Conservation (phyloP, 92 coral and sea anemone species). For the Parazoanthus atlanticus region DNA sequence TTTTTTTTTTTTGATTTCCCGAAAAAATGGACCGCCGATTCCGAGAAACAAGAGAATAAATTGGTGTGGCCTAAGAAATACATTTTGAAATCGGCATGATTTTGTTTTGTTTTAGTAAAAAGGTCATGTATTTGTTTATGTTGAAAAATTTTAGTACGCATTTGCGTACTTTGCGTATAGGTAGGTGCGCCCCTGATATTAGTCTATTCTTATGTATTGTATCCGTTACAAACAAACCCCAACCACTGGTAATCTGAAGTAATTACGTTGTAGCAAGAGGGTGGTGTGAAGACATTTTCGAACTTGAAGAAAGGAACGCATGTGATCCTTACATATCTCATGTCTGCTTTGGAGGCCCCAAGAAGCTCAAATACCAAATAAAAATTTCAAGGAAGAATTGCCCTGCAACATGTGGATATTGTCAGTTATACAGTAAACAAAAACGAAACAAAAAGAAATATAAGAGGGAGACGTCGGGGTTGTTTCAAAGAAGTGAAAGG, state of each 20-base stretch:
- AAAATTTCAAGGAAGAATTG: not conserved
- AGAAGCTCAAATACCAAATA: not conserved
- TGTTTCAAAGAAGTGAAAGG: not conserved
- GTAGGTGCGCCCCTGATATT: no score
- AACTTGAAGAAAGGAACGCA: no score
- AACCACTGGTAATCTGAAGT: not conserved
- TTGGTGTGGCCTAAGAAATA: no score
- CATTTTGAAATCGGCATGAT: no score
- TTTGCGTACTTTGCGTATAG: no score
- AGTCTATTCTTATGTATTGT: no score
- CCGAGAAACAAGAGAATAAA: no score
- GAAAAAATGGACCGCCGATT: no score
- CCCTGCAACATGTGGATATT: slow-evolving; percentile 31
- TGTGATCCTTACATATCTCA: not conserved
- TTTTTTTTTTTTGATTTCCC: no score
- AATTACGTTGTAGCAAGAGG: slow-evolving; percentile 9
- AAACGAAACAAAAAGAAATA: not conserved
- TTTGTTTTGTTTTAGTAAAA: no score
- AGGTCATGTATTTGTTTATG: no score
- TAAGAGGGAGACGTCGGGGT: not conserved
- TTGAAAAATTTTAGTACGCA: no score
- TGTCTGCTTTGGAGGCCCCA: slow-evolving; percentile 13
- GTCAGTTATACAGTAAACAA: slow-evolving; percentile 11
- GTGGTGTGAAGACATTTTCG: slow-evolving; percentile 11
- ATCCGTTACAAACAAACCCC: not conserved